phyloP scores from a whole-genome alignment of 2,797 vertebrate genomes.

The Tenualosa thibaudeaui region DNA sequence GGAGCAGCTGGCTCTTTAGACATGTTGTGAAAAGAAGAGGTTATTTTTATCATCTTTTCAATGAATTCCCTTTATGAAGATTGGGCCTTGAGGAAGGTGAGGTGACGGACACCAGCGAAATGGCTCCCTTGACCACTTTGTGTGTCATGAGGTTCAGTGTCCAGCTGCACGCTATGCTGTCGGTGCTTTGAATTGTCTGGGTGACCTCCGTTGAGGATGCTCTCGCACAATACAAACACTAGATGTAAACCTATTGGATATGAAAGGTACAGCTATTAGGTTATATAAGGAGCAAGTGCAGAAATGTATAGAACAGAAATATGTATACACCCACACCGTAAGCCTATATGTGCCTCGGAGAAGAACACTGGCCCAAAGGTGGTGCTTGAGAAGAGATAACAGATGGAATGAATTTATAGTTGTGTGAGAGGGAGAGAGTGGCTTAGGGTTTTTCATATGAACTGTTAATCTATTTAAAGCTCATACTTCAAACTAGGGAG shows the following conservation, averaged over 20 bases:
- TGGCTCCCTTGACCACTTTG: neutral
- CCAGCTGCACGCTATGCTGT: neutral
- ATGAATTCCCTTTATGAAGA: neutral
- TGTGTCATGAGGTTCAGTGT: neutral
- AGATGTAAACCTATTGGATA: neutral
- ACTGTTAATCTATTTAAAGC: neutral
- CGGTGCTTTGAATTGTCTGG: neutral
- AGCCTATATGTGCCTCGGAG: neutral
- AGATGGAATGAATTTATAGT: neutral
- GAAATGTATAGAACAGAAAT: neutral
- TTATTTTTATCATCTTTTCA: conserved; percentile 19
- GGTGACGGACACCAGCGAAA: neutral
- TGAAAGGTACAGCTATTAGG: no score
- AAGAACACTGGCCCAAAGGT: neutral
- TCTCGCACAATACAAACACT: neutral
- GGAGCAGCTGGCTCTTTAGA: conserved; percentile 7
- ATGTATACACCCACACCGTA: neutral
- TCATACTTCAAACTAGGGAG: neutral
- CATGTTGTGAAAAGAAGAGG: neutral
- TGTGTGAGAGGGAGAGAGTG: neutral
- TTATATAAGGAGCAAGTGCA: no score
- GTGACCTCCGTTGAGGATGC: neutral
- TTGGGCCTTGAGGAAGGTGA: conserved; percentile 22
- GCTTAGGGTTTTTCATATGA: conserved; percentile 8
- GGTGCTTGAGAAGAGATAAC: neutral